Base-by-base conservation (phyloP, 2,113 vertebrate species). In the Stomatorhinus ivindoensis region DNA sequence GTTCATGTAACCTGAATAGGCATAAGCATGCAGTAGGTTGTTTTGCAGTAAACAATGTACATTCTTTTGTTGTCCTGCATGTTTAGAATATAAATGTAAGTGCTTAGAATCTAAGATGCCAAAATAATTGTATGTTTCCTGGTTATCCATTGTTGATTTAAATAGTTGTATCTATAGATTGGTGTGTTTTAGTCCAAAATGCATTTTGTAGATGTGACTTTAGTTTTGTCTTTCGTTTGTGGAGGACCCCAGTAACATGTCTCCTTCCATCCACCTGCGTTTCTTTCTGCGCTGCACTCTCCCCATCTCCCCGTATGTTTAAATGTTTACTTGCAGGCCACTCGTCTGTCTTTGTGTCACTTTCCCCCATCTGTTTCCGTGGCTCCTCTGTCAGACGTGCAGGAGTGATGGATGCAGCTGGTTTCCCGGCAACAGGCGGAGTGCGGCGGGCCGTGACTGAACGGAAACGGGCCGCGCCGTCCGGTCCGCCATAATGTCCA, bases 401-500 rank as follows among this genome's bases (percentile, higher is more conserved):
- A 90, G 89, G 90, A 92, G 92, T 91, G 88, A 93, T 96, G 95
- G 95, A 96, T 95, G 94, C 94, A 93, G 93, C 95, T 95, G 88
- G 89, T 93, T 91, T 91, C 93, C 91, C 91, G 91, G 93, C 93
- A 93, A 92, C 92, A 93, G 93, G 92, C 92, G 4, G 91, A 88
- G 82, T 85, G 87, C 91, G 89, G 58, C 58, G 86, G 86, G 53
- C 89, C 89, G 69, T 73, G 84, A 90, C 42, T 31, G 91, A 92
- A 91, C 91, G 93, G 92, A 90, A 91, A 89, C 90, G 92, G 90
- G 91, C 91, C 91, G 95, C 96, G 96, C 96, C 94, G 92, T 94
- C 96, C 97, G 95, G 97, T 96, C 97, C 95, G 96, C 94, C 94
- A 95, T 98, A 97, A 98, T 98, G 96, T 97, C 97, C 96, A 98